phyloP scores from a whole-genome alignment of 2,113 vertebrate genomes.

The Guaruba guarouba region DNA sequence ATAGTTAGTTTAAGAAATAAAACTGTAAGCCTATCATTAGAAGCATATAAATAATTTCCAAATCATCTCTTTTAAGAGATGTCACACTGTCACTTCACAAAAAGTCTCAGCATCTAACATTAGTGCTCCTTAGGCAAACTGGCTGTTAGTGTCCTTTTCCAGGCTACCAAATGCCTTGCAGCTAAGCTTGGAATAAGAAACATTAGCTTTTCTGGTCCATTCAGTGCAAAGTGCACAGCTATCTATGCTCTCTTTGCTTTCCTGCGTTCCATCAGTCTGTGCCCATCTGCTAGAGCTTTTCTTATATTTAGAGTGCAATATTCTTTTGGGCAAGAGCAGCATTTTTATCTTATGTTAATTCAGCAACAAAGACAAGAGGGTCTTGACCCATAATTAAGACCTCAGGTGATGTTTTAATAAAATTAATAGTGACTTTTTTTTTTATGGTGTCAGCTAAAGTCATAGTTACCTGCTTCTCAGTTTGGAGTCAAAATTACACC shows the following conservation, averaged over 20 bases:
- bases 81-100: not conserved
- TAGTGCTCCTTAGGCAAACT: not conserved
- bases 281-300: not conserved
- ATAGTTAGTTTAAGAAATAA: not conserved
- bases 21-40: not conserved
- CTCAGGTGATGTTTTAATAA: not conserved
- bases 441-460: not conserved
- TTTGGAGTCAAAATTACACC: not conserved
- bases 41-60: not conserved
- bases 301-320: not conserved
- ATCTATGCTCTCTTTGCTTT: not conserved
- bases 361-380: not conserved
- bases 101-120: not conserved
- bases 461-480: not conserved
- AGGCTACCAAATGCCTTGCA: not conserved
- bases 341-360: conserved; percentile 2
- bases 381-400: not conserved
- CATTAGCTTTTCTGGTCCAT: not conserved
- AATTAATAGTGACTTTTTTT: not conserved
- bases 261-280: not conserved
- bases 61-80: not conserved
- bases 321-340: not conserved
- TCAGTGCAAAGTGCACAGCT: not conserved
- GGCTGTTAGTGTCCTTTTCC: not conserved
- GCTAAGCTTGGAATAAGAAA: not conserved